phyloP scores from a whole-genome alignment of 2,113 vertebrate genomes.

The Rhegmatorhina hoffmannsi region DNA sequence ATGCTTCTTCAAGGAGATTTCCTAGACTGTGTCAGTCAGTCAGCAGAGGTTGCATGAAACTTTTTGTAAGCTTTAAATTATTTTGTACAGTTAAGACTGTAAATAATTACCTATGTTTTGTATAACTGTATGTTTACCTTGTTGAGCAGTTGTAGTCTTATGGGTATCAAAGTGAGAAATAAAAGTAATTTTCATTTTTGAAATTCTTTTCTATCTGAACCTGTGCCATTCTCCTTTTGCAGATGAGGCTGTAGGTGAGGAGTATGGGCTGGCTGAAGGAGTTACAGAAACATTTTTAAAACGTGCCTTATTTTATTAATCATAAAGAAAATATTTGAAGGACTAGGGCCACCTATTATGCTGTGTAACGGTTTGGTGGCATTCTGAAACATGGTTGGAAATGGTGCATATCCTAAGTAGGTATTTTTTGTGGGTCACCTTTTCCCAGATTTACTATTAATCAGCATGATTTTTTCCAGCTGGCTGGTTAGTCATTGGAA shows the following conservation, averaged over 20 bases:
- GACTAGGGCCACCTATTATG: background rate
- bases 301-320: background rate
- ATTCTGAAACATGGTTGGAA: background rate
- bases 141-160: conserved; percentile 71
- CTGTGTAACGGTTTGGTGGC: background rate
- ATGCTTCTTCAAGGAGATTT: conserved; percentile 83
- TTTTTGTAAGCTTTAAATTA: conserved; percentile 84
- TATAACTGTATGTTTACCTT: conserved; percentile 73
- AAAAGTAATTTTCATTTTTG: conserved; percentile 74
- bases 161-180: conserved; percentile 68
- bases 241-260: background rate
- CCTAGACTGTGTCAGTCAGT: conserved; percentile 96
- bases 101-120: conserved; percentile 76
- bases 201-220: conserved; percentile 47
- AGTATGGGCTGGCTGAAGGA: background rate
- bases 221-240: background rate
- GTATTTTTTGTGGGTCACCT: background rate
- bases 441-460: background rate
- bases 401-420: background rate
- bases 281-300: background rate
- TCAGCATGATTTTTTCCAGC: accelerated
- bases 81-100: conserved; percentile 82
- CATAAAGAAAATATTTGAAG: background rate
- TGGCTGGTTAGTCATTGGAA: background rate
- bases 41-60: conserved; percentile 74